These are phyloP conservation scores for Drosophila tropicalis DNA, from an alignment of 1,140 invertebrate species.

Conservation along the genomic window DNA sequence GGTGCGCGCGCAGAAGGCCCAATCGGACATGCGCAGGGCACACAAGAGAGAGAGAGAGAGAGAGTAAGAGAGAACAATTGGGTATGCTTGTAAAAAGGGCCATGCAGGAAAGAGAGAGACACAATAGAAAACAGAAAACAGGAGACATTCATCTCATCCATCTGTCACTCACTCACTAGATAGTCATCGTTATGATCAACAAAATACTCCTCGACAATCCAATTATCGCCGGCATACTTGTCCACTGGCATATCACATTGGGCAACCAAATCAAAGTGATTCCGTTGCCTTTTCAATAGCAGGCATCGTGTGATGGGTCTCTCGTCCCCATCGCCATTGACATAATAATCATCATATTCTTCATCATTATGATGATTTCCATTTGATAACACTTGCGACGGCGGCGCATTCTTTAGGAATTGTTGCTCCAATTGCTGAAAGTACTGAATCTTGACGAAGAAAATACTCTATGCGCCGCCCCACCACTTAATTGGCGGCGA, in stretches of 20 bases:
- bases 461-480: constrained; percentile 46
- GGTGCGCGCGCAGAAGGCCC: constrained; percentile 66
- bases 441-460: constrained; percentile 72
- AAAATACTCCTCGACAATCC: constrained; percentile 78
- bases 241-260: constrained; percentile 68
- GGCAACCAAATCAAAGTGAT: constrained; percentile 77
- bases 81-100: constrained; percentile 18
- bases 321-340: constrained; percentile 15
- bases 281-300: constrained; percentile 65
- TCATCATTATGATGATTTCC: neutral
- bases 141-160: constrained; percentile 1
- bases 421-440: constrained; percentile 71
- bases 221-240: constrained; percentile 67
- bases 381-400: constrained; percentile 38
- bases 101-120: constrained; percentile 26
- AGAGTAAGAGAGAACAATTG: neutral
- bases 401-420: constrained; percentile 47
- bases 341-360: constrained; percentile 1
- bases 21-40: constrained; percentile 33
- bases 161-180: constrained; percentile 58
- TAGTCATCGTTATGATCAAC: constrained; percentile 74
- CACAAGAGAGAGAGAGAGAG: constrained; percentile 13
- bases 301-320: constrained; percentile 49
- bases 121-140: constrained; percentile 5
- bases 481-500: constrained; percentile 52